Percentiles rank a stretch among this genome's conserved stretches.
phyloP scores from a whole-genome alignment of 2,797 vertebrate species.

The Thunnus albacares region DNA sequence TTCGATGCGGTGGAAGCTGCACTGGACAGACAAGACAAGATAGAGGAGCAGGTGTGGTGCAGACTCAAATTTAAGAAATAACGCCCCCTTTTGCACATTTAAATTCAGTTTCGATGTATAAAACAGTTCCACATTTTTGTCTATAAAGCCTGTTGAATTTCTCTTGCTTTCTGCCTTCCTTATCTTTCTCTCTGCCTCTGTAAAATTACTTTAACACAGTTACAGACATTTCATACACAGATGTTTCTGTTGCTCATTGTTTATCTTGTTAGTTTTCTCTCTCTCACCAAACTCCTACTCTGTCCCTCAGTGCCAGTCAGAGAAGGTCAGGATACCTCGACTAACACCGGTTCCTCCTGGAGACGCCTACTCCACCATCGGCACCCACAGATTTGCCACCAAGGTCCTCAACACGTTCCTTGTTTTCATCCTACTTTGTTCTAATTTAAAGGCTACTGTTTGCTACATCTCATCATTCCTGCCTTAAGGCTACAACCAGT shows the following conservation, averaged over 20 bases:
- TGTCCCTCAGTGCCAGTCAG: constrained; percentile 89
- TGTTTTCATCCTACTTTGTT: background rate
- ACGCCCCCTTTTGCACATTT: background rate
- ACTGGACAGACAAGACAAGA: constrained; percentile 96
- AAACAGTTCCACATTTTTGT: background rate
- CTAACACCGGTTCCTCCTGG: constrained; percentile 87
- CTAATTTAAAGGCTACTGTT: constrained; percentile 8
- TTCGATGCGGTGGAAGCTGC: constrained; percentile 98
- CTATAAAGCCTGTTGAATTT: background rate
- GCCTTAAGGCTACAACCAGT: constrained; percentile 14
- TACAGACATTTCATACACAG: background rate
- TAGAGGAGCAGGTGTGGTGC: constrained; percentile 93
- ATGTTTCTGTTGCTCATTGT: background rate
- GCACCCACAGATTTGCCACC: constrained; percentile 90
- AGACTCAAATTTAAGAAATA: background rate
- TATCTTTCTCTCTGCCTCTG: background rate
- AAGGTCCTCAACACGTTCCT: constrained; percentile 82
- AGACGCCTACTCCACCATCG: constrained; percentile 90
- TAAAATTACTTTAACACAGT: background rate
- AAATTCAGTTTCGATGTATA: background rate
- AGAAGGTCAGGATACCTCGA: constrained; percentile 92
- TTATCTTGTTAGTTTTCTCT: background rate
- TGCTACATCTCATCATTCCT: constrained; percentile 11
- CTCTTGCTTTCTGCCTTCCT: background rate
- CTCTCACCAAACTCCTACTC: constrained; percentile 21